Evolutionary conservation across 2,113 vertebrate species (phyloP).

Genomic region (Elgaria multicarinata): DNA sequence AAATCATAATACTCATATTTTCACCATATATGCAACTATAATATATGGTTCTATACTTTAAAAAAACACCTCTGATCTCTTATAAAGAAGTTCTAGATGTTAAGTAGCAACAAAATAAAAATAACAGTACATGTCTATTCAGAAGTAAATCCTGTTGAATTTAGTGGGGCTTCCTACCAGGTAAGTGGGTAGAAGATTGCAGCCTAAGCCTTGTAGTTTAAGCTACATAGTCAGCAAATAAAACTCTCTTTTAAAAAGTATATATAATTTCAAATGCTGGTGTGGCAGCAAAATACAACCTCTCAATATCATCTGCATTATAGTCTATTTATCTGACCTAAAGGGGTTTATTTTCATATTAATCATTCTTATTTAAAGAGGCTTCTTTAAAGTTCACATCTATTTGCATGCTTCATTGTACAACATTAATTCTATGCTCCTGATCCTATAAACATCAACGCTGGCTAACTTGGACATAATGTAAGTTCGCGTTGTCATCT

Average conservation of each 20-base stretch:
- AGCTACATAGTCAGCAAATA: neutral
- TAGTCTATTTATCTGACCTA: neutral
- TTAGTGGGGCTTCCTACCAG: neutral
- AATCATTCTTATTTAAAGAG: neutral
- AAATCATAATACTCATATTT: neutral
- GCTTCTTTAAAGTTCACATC: conserved; percentile 7
- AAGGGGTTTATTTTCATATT: neutral
- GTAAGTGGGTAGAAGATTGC: neutral
- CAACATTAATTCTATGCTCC: neutral
- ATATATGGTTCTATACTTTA: neutral
- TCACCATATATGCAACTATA: neutral
- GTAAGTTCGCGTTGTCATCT: neutral
- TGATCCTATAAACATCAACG: neutral
- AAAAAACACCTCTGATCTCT: neutral
- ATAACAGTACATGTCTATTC: neutral
- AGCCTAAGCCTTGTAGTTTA: neutral
- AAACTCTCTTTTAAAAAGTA: neutral
- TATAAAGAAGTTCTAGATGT: neutral
- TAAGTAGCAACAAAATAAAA: neutral
- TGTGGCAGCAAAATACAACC: neutral
- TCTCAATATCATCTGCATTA: neutral
- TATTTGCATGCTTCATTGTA: conserved; percentile 8
- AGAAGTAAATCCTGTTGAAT: neutral
- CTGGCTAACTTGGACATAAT: too few relatives aligned
- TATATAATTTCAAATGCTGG: neutral